A percentile compares a stretch with the other conserved stretches of the same genome.
Evolutionary conservation across 2,888 invertebrate genomes (phyloP).

Genomic region (Mimas tiliae): DNA sequence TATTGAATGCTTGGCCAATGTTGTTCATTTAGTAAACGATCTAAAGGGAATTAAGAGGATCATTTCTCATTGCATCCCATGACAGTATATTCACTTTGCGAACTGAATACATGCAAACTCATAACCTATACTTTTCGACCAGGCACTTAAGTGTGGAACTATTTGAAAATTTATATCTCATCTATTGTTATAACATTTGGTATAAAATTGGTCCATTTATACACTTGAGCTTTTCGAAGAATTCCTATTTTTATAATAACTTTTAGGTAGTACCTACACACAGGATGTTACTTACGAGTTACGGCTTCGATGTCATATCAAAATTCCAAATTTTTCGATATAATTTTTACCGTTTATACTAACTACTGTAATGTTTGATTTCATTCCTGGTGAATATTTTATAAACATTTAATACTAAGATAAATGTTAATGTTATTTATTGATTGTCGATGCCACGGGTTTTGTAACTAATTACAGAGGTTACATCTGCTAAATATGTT

Average conservation of each 20-base stretch:
- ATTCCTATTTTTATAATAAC: conserved; percentile 80
- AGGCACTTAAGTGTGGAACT: conserved; percentile 18
- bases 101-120: not conserved
- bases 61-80: conserved; percentile 60
- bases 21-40: conserved; percentile 50
- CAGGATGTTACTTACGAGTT: conserved; percentile 46
- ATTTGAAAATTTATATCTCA: conserved; percentile 41
- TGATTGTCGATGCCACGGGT: conserved; percentile 31
- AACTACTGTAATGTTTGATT: conserved; percentile 52
- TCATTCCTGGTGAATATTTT: conserved; percentile 61
- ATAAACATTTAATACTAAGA: conserved; percentile 49
- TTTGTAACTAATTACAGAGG: not conserved
- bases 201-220: conserved; percentile 72
- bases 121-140: conserved; percentile 8
- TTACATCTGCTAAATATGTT: not conserved
- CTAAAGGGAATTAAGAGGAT: conserved; percentile 40
- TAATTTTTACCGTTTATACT: conserved; percentile 52
- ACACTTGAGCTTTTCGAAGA: conserved; percentile 79
- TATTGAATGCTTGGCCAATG: conserved; percentile 62
- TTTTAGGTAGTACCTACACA: conserved; percentile 70
- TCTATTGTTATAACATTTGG: conserved; percentile 50
- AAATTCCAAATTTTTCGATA: conserved; percentile 65
- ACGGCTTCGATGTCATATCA: conserved; percentile 69
- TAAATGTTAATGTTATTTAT: conserved; percentile 64
- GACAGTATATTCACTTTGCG: conserved; percentile 52